phyloP scores from a whole-genome alignment of 1,140 invertebrate species.

The Diorhabda sublineata region DNA sequence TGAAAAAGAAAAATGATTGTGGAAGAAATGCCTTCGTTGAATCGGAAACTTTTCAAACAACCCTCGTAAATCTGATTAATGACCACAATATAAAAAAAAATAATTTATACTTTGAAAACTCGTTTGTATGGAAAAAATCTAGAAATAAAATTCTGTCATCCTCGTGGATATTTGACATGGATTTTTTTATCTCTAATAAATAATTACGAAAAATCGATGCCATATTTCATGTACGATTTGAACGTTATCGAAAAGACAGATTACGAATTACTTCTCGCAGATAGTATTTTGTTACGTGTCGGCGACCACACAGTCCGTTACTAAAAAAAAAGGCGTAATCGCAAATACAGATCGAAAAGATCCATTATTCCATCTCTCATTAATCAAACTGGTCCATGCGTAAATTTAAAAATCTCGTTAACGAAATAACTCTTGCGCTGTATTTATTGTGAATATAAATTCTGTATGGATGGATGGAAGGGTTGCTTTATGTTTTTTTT shows the following conservation, averaged over 20 bases:
- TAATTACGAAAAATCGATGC: constrained; percentile 12
- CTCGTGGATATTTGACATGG: no score
- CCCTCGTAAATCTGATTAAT: no score
- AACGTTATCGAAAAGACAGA: constrained; percentile 16
- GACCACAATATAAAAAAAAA: no score
- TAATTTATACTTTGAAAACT: no score
- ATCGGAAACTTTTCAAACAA: no score
- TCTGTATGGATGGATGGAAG: constrained; percentile 21
- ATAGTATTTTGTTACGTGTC: constrained; percentile 14
- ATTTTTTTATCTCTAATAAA: not conserved
- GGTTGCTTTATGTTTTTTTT: constrained; percentile 5
- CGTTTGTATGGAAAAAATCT: no score
- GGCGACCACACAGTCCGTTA: constrained; percentile 16
- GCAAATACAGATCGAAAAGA: constrained; percentile 19
- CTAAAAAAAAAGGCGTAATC: constrained; percentile 16
- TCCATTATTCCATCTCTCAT: constrained; percentile 27
- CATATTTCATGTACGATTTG: constrained; percentile 16
- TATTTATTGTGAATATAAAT: constrained; percentile 43
- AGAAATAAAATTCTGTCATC: no score
- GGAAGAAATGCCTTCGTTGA: no score
- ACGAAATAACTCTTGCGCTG: constrained; percentile 42
- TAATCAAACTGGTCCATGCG: constrained; percentile 23
- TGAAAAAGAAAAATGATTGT: no score
- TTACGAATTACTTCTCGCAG: constrained; percentile 19
- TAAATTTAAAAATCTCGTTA: constrained; percentile 37